Conservation (phyloP, 2,888 invertebrate species). For the Amiota minor region DNA sequence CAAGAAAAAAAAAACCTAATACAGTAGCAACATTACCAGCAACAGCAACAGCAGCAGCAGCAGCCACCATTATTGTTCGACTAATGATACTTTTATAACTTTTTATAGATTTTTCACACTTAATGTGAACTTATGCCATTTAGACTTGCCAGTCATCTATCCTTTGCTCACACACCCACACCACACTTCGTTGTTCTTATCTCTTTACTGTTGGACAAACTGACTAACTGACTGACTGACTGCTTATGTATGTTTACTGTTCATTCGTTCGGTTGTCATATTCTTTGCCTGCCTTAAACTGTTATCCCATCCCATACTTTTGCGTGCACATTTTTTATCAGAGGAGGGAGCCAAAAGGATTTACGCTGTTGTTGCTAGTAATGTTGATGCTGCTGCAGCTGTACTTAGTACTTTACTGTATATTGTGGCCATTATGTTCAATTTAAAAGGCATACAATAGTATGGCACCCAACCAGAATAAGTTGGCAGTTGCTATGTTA, state of each 20-base stretch:
- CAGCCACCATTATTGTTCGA: conserved; percentile 45
- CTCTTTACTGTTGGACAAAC: not conserved
- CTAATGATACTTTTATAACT: conserved; percentile 68
- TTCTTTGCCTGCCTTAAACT: not conserved
- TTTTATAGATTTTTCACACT: conserved; percentile 67
- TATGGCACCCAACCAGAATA: not conserved
- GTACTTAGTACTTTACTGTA: no score
- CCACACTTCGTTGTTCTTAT: no score
- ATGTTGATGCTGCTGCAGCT: no score
- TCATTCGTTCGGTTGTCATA: no score
- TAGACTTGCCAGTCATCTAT: conserved; percentile 37
- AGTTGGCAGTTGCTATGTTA: not conserved
- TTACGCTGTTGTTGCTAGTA: conserved; percentile 11
- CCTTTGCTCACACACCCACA: conserved; percentile 1
- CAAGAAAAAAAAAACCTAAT: not conserved
- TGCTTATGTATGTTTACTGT: no score
- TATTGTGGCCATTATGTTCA: conserved; percentile 12
- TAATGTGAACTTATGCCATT: conserved; percentile 62
- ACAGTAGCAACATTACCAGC: not conserved
- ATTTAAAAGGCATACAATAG: not conserved
- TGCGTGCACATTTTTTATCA: conserved; percentile 3
- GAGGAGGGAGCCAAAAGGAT: conserved; percentile 10
- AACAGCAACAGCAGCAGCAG: not conserved
- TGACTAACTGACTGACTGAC: conserved; percentile 18
- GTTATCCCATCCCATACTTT: conserved; percentile 6